Conservation (phyloP, 37 sponge, comb jelly and placozoan species). For the Aplysina aerophoba region DNA sequence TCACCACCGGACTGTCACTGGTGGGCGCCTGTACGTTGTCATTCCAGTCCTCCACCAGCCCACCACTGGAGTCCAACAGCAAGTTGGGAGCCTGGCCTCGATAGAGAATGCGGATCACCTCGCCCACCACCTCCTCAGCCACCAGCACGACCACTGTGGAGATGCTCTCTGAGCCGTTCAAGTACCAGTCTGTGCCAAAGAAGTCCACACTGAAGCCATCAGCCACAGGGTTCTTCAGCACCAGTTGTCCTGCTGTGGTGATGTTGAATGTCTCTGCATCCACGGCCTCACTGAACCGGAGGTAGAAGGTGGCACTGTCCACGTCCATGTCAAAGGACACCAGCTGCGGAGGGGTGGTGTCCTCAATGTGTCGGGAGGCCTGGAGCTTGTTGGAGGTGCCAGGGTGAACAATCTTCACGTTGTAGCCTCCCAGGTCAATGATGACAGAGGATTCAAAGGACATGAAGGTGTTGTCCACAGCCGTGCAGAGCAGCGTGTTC, state of each 20-base stretch:
- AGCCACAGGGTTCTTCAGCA: neutral
- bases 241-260: neutral
- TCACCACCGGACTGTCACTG: neutral
- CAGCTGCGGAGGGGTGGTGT: neutral
- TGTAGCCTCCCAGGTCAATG: constrained; percentile 10
- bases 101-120: neutral
- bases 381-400: neutral
- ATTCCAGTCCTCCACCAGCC: neutral
- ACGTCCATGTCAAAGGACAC: neutral
- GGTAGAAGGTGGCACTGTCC: neutral
- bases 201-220: neutral
- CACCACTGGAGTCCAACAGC: neutral
- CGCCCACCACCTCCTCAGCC: neutral
- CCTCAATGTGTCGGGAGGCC: neutral
- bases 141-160: neutral
- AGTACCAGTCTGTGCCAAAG: neutral
- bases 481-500: neutral
- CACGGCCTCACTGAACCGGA: neutral
- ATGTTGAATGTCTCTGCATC: constrained; percentile 10
- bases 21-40: neutral
- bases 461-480: neutral
- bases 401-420: neutral
- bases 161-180: neutral
- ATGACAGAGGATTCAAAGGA: neutral
- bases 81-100: neutral